Base-by-base conservation (phyloP, 2,113 vertebrate species). In the Xiphophorus maculatus region DNA sequence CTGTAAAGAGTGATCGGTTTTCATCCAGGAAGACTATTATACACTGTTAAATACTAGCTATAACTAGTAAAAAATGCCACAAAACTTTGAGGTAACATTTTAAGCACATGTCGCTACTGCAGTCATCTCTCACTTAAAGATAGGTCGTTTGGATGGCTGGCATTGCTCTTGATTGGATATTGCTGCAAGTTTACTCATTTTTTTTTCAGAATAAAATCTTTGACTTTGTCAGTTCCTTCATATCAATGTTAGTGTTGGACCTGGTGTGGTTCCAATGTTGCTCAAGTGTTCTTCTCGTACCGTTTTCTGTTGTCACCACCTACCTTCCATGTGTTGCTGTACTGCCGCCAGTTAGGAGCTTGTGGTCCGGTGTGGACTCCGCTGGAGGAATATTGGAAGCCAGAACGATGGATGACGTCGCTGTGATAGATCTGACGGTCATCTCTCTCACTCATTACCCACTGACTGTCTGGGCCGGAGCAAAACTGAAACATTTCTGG, bases 281-380 rank as follows among this genome's bases (percentile, higher is more conserved):
- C 7, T 54, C 8, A 10, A 10, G 19, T n/a, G 51, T 1, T 58
- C 25, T 58, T 58, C 25, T 58, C 1, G 5, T 58, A 11, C 25
- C 9, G 19, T 58, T 58, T 25, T 2, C 19, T 2, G n/a, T 25
- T n/a, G 6, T 58, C 25, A 70, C 51, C 0, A 63, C 90, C 25
- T 96, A 96, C 95, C 95, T 95, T 92, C 81, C 87, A 87, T 74
- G 66, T 25, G 42, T 84, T 85, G 73, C 84, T 61, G 44, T 83
- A 75, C 75, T 88, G 91, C 80, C 63, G 79, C 93, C 91, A 90
- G 74, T 80, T 80, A 73, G 92, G 86, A 4, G 73, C 58, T 63
- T 67, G 71, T 44, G 78, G 83, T 87, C 63, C 29, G 0, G 74
- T 17, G 90, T 87, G 91, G 90, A 90, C 80, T 75, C 84, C 73